Evolutionary conservation across 1,140 invertebrate genomes (phyloP).

Genomic region (Drosophila pachea): DNA sequence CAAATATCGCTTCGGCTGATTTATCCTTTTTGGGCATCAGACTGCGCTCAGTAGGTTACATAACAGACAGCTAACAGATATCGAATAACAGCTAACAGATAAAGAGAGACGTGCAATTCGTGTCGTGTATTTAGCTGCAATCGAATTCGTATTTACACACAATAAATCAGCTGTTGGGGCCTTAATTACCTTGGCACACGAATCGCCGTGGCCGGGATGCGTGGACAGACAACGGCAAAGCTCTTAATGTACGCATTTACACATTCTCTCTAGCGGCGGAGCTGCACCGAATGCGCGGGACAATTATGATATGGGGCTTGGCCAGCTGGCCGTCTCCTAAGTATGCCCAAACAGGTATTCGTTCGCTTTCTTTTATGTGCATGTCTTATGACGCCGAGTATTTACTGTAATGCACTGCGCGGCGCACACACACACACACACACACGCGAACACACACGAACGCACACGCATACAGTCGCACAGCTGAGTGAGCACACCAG

Average conservation of each 20-base stretch:
- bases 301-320: constrained; percentile 12
- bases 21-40: too few species aligned
- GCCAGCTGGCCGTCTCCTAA: neutral
- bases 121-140: neutral
- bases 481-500: constrained; percentile 24
- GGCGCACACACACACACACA: too few species aligned
- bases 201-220: neutral
- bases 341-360: constrained; percentile 31
- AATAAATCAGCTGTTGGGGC: neutral
- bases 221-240: neutral
- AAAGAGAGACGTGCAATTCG: too few species aligned
- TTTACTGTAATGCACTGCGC: constrained; percentile 35
- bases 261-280: neutral
- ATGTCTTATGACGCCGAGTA: constrained; percentile 30
- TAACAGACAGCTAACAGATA: too few species aligned
- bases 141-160: neutral
- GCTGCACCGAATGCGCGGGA: neutral
- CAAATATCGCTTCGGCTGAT: too few species aligned
- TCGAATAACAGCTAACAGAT: too few species aligned
- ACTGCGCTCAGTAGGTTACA: too few species aligned
- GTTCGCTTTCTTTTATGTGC: constrained; percentile 31
- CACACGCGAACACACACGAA: too few species aligned
- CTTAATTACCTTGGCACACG: neutral
- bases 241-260: neutral
- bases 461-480: too few species aligned